phyloP scores from a whole-genome alignment of 2,888 invertebrate genomes.

The Leptinotarsa tumamoca region DNA sequence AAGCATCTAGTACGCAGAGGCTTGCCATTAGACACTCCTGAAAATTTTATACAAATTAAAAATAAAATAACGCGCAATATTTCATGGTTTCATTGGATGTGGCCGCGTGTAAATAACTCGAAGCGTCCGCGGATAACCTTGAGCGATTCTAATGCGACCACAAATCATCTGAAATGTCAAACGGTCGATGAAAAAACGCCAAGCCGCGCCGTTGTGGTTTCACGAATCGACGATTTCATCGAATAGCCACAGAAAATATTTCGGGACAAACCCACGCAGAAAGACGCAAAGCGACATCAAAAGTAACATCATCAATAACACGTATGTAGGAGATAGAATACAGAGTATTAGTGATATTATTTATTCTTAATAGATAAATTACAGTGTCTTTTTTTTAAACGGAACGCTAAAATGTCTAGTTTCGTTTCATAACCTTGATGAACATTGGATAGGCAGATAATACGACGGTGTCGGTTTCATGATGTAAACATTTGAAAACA shows the following conservation, averaged over 20 bases:
- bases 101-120: conserved; percentile 16
- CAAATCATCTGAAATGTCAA: conserved; percentile 55
- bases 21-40: neutral
- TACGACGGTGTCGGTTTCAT: too few relatives aligned
- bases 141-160: conserved; percentile 45
- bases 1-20: neutral
- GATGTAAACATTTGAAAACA: too few relatives aligned
- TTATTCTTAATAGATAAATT: too few relatives aligned
- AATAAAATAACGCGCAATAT: conserved; percentile 20
- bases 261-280: conserved; percentile 26
- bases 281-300: neutral
- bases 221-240: conserved; percentile 37
- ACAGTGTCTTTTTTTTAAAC: too few relatives aligned
- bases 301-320: conserved; percentile 17
- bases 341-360: neutral
- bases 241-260: conserved; percentile 32
- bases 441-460: too few relatives aligned
- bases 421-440: too few relatives aligned
- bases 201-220: conserved; percentile 30
- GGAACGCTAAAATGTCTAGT: too few relatives aligned
- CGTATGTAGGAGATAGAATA: too few relatives aligned
- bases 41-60: neutral
- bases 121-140: conserved; percentile 35
- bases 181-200: conserved; percentile 40
- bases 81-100: conserved; percentile 20